Evolutionary conservation across 2,113 vertebrate species (phyloP).

Genomic region (Tursiops truncatus): DNA sequence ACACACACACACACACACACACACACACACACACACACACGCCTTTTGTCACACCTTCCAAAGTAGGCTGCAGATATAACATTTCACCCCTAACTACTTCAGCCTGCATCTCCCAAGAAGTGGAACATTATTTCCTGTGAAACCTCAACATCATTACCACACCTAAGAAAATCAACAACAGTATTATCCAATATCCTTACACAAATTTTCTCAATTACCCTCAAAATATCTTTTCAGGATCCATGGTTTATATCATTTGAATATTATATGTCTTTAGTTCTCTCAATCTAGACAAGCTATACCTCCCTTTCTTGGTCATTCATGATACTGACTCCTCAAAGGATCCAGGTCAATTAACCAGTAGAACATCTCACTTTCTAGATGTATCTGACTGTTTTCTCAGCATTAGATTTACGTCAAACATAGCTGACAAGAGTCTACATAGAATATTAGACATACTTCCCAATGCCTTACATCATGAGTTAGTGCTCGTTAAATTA

Average conservation of each 20-base stretch:
- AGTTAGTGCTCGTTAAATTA: background rate
- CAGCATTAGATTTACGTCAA: background rate
- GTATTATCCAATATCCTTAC: background rate
- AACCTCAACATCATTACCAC: background rate
- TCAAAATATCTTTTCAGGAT: background rate
- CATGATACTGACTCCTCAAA: background rate
- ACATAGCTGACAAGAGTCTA: background rate
- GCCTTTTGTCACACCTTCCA: background rate
- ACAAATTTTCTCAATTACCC: background rate
- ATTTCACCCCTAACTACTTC: background rate
- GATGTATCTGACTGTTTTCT: background rate
- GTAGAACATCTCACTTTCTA: background rate
- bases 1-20: background rate
- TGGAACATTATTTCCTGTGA: background rate
- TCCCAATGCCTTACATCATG: background rate
- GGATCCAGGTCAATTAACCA: background rate
- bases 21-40: background rate
- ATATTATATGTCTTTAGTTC: background rate
- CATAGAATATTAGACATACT: background rate
- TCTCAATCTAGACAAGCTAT: background rate
- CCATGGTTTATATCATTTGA: background rate
- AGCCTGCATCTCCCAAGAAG: background rate
- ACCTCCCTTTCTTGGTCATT: background rate
- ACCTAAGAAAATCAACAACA: conserved; percentile 9
- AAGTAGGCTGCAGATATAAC: background rate